A percentile compares a stretch with the other conserved stretches of the same genome.
Conservation (phyloP, 1,140 invertebrate genomes). For the Tribolium madens region DNA sequence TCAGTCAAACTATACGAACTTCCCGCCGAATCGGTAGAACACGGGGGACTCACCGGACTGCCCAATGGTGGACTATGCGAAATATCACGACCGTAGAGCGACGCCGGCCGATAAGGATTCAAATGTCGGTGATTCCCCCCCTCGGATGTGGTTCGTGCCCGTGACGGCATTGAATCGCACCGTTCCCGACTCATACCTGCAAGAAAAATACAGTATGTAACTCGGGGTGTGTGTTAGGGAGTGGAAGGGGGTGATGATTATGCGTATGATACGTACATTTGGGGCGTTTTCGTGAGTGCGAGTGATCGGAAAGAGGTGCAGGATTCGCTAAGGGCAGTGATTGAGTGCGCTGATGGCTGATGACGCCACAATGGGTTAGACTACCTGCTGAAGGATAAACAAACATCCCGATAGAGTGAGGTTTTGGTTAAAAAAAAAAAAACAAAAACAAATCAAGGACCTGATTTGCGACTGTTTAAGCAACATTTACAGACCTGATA, state of each 20-base stretch:
- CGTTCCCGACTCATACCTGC: constrained; percentile 73
- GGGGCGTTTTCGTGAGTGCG: constrained; percentile 57
- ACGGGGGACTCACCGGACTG: constrained; percentile 74
- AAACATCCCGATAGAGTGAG: constrained; percentile 28
- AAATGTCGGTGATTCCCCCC: constrained; percentile 66
- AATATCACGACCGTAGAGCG: constrained; percentile 70
- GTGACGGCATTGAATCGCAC: constrained; percentile 83
- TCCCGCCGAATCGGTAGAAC: constrained; percentile 77
- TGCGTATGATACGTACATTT: constrained; percentile 61
- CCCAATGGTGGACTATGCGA: constrained; percentile 75
- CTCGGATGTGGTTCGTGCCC: constrained; percentile 75
- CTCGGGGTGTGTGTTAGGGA: too few species aligned
- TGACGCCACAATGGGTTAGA: constrained; percentile 55
- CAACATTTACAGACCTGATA: constrained; percentile 61
- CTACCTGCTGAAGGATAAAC: constrained; percentile 56
- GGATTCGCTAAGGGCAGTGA: constrained; percentile 71
- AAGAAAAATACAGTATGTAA: constrained; percentile 44
- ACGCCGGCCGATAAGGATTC: constrained; percentile 46
- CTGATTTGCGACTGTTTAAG: neutral
- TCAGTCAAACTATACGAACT: constrained; percentile 79
- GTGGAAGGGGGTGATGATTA: neutral
- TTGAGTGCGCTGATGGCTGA: constrained; percentile 73
- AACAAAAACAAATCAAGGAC: too few species aligned
- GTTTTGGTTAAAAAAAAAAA: too few species aligned
- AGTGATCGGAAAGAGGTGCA: constrained; percentile 51